Percentiles rank a stretch among this genome's conserved stretches.
Evolutionary conservation across 2,113 vertebrate species (phyloP).

Genomic region (Sula dactylatra): DNA sequence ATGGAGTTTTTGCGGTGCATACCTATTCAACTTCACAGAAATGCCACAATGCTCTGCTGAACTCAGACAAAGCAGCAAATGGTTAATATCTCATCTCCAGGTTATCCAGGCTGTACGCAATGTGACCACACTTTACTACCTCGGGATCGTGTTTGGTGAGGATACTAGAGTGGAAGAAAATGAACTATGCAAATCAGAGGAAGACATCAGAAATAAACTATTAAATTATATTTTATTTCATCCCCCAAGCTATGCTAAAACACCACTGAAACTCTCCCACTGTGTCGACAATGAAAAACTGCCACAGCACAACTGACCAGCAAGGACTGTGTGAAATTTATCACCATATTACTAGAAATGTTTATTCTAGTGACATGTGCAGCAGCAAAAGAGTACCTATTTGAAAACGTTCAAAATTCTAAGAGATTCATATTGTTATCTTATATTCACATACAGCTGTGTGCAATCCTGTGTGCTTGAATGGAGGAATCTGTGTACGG

Average conservation of each 20-base stretch:
- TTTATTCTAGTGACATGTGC: not conserved
- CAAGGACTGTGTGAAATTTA: not conserved
- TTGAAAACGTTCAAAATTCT: not conserved
- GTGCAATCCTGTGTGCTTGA: constrained; percentile 82
- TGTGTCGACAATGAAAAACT: not conserved
- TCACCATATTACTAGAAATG: not conserved
- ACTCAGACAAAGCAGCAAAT: not conserved
- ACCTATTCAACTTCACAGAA: not conserved
- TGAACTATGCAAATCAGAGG: not conserved
- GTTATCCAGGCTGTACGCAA: not conserved
- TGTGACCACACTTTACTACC: not conserved
- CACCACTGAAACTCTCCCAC: not conserved
- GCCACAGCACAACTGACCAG: not conserved
- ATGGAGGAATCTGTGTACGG: constrained; percentile 75
- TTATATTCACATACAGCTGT: constrained; percentile 64
- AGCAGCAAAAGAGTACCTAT: not conserved
- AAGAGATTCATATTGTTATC: not conserved
- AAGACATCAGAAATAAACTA: not conserved
- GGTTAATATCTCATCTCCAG: constrained; percentile 3
- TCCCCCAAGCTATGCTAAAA: not conserved
- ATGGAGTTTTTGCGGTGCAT: not conserved
- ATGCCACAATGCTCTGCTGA: not conserved
- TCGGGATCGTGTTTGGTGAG: not conserved
- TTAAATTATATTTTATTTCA: not conserved
- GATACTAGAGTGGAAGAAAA: not conserved